These are phyloP conservation scores for Telmatochromis sp. DNA, from an alignment of 2,113 vertebrate species.

Conservation along the genomic window DNA sequence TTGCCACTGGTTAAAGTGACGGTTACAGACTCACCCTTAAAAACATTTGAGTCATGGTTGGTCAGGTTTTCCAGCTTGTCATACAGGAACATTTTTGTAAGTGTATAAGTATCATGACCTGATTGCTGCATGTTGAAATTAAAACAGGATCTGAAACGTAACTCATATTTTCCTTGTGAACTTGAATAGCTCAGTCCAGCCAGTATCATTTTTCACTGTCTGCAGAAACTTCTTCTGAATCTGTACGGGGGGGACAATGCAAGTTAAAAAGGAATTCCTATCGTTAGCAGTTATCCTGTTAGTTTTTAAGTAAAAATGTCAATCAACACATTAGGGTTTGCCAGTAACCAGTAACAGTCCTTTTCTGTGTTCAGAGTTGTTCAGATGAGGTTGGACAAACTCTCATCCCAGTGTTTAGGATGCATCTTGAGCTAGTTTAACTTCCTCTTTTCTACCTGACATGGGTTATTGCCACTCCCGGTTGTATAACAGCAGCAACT, in stretches of 20 bases:
- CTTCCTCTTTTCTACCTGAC: slow-evolving; percentile 32
- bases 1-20: neutral
- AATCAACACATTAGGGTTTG: neutral
- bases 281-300: fast-evolving
- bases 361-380: neutral
- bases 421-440: neutral
- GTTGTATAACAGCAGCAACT: neutral
- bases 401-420: neutral
- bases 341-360: neutral
- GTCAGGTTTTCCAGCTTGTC: neutral
- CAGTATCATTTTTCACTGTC: neutral
- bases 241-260: neutral
- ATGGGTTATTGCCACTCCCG: neutral
- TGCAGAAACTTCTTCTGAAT: neutral
- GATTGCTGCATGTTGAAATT: neutral
- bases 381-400: neutral
- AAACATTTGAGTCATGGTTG: neutral
- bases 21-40: neutral
- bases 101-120: neutral
- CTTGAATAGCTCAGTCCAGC: neutral
- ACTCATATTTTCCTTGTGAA: neutral
- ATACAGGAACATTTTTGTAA: neutral
- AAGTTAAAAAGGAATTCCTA: neutral
- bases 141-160: neutral
- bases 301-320: neutral